phyloP scores from a whole-genome alignment of 2,888 invertebrate genomes.

The Drosophila meridiana region DNA sequence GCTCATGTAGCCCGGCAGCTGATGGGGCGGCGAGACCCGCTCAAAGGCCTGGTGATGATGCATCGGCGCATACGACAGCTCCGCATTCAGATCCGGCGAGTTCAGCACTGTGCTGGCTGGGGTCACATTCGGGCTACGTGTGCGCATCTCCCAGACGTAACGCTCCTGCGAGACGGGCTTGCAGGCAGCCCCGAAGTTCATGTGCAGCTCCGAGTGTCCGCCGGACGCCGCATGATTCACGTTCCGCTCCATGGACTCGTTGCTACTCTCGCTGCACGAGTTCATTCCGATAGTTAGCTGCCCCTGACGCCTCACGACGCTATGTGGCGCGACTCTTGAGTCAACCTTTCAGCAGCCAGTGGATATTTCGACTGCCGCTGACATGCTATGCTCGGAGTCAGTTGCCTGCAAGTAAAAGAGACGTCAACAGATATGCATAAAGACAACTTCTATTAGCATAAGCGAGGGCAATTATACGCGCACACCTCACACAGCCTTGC shows the following conservation, averaged over 20 bases:
- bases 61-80: conserved; percentile 79
- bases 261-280: conserved; percentile 69
- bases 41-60: conserved; percentile 59
- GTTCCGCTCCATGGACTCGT: conserved; percentile 65
- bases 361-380: conserved; percentile 57
- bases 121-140: conserved; percentile 84
- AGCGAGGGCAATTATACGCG: conserved; percentile 7
- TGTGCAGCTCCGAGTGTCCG: conserved; percentile 47
- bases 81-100: conserved; percentile 84
- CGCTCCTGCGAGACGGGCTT: conserved; percentile 72
- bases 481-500: not conserved
- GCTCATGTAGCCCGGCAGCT: conserved; percentile 28
- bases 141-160: conserved; percentile 85
- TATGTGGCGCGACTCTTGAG: conserved; percentile 11
- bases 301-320: conserved; percentile 2
- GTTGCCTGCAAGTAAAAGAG: conserved; percentile 34
- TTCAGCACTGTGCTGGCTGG: conserved; percentile 85
- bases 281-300: conserved; percentile 48
- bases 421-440: not conserved
- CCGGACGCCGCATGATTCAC: conserved; percentile 25
- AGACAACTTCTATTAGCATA: conserved; percentile 12
- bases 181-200: conserved; percentile 46
- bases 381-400: conserved; percentile 50
- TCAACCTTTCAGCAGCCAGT: conserved; percentile 51
- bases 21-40: conserved; percentile 42